These are phyloP conservation scores for Mormyrus hasselquistii DNA, from an alignment of 2,797 vertebrate genomes.

Conservation along the genomic window DNA sequence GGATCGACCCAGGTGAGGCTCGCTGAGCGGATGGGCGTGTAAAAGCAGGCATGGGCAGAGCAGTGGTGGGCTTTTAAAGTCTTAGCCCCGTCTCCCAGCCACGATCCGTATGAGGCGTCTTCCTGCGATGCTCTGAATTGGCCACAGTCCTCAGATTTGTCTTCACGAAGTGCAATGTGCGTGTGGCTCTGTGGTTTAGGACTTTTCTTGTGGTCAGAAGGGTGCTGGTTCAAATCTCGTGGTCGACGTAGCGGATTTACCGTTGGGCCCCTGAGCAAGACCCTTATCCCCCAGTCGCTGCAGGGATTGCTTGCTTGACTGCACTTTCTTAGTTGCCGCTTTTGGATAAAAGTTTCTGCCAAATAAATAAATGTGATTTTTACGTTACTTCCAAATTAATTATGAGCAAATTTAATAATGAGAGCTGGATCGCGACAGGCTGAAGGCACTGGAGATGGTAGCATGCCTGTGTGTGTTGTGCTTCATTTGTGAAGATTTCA, in stretches of 20 bases:
- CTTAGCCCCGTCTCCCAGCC: neutral
- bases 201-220: neutral
- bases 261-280: neutral
- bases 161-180: neutral
- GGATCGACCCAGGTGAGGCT: slow-evolving; percentile 81
- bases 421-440: neutral
- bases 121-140: neutral
- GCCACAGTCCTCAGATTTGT: neutral
- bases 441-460: neutral
- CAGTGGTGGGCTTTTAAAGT: neutral
- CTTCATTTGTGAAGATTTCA: slow-evolving; percentile 69
- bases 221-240: neutral
- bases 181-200: neutral
- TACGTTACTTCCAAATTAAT: too few species aligned
- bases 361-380: neutral
- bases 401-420: neutral
- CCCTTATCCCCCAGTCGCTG: neutral
- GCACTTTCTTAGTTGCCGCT: neutral
- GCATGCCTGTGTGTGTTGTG: neutral
- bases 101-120: neutral
- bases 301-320: neutral
- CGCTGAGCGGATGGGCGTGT: neutral
- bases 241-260: neutral
- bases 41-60: neutral
- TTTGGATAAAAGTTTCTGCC: neutral